Evolutionary conservation across 1,140 invertebrate species (phyloP).

Genomic region (Heliothis virescens): DNA sequence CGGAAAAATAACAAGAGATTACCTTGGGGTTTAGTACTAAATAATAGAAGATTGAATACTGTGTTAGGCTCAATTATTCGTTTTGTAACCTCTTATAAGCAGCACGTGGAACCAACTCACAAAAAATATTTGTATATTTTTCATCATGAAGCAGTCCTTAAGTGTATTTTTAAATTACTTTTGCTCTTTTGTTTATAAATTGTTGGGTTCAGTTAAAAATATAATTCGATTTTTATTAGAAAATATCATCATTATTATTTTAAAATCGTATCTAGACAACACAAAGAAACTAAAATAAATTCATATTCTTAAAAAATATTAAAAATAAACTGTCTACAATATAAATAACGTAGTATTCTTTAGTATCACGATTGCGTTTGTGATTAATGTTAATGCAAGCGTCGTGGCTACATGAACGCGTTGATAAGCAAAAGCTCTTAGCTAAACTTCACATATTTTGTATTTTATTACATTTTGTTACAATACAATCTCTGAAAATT

Average conservation of each 20-base stretch:
- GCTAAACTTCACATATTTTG: constrained; percentile 23
- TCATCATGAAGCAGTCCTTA: too few species aligned
- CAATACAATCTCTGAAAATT: neutral
- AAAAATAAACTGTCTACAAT: neutral
- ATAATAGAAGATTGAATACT: neutral
- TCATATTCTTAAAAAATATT: neutral
- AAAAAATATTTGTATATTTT: too few species aligned
- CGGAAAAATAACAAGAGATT: constrained; percentile 15
- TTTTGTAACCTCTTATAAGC: neutral
- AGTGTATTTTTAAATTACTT: too few species aligned
- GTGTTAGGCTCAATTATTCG: neutral
- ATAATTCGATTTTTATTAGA: neutral
- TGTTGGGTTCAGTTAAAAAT: too few species aligned
- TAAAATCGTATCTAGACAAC: neutral
- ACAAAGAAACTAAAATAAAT: neutral
- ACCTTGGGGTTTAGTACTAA: neutral
- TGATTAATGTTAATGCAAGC: constrained; percentile 29
- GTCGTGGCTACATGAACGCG: constrained; percentile 7
- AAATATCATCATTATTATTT: neutral
- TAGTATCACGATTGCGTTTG: constrained; percentile 22
- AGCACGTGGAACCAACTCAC: neutral
- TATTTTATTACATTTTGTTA: neutral
- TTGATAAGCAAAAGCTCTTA: constrained; percentile 27
- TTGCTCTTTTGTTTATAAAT: too few species aligned
- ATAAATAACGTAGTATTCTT: neutral